These are phyloP conservation scores for Sebastes schlegelii DNA, from an alignment of 2,113 vertebrate species.

Conservation along the genomic window DNA sequence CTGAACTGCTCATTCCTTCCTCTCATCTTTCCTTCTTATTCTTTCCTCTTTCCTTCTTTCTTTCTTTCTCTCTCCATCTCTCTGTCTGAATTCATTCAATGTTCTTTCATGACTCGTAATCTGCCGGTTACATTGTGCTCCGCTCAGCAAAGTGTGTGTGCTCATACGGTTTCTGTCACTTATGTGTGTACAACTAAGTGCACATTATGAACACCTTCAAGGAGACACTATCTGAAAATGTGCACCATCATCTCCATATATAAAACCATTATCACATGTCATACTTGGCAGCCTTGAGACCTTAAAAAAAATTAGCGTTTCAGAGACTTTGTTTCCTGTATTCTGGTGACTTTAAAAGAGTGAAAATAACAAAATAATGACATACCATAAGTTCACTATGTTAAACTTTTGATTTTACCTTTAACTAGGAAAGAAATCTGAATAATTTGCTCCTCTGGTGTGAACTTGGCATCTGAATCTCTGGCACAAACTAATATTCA, in stretches of 20 bases:
- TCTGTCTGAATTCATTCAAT: constrained; percentile 8
- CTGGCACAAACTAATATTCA: too few species aligned
- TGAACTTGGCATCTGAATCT: too few species aligned
- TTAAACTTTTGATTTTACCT: too few species aligned
- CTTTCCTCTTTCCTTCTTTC: neutral
- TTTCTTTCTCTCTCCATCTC: neutral
- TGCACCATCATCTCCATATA: neutral
- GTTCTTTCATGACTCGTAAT: constrained; percentile 19
- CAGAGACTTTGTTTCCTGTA: too few species aligned
- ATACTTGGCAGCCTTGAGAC: too few species aligned
- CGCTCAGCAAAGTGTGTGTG: constrained; percentile 23
- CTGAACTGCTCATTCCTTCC: neutral
- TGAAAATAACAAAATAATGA: too few species aligned
- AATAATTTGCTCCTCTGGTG: too few species aligned
- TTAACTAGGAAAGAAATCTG: too few species aligned
- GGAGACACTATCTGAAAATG: neutral
- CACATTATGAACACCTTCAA: neutral
- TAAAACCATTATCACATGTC: neutral
- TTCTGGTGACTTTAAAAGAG: too few species aligned
- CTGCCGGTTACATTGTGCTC: constrained; percentile 5
- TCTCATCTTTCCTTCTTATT: neutral
- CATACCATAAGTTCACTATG: too few species aligned
- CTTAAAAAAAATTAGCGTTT: too few species aligned
- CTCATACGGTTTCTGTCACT: neutral
- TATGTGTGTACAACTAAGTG: neutral